Evolutionary conservation across 2,888 invertebrate species (phyloP), one percentile per base, ranked within the genome.

Genomic region (Prenolepis imparis): DNA sequence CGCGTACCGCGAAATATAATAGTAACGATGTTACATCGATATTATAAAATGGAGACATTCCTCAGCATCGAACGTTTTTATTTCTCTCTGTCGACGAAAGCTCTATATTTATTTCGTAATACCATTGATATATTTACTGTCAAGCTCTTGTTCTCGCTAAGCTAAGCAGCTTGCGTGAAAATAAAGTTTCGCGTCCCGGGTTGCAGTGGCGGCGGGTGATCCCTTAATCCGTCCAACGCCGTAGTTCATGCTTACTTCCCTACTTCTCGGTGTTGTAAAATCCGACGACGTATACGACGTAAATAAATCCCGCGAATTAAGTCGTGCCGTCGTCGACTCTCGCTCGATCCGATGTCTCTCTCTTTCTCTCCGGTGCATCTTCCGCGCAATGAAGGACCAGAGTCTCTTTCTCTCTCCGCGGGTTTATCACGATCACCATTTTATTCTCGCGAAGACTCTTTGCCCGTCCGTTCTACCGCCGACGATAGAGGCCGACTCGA

Each of bases 401-500:
- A 28, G 28, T 28, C 28, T 1, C 28, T 82, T 5, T 36, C 36
- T n/a, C 52, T 44, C 87, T 82, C 87, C 68, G 63, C 70, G 80
- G 66, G 83, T 81, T 87, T 88, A 86, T 86, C 85, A 78, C 66
- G 28, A 44, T 57, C 78, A 82, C 83, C 84, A 85, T 82, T 91
- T 90, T 86, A 80, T 28, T 28, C 70, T 59, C 68, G 52, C 52
- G 61, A 61, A 73, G 82, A 83, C 86, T 89, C 89, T 86, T 87
- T 81, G 84, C 86, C 84, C 87, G 44, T 82, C 78, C 83, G 83
- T 67, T 81, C 73, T 75, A 64, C 41, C 72, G 55, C 18, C 32
- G 28, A 64, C 82, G 86, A 61, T 83, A 83, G 74, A 88, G 86
- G 75, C 82, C 84, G 87, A 68, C 88, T 88, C 90, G 91, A 91